Conservation (phyloP, 2,888 invertebrate genomes). For the Stegophylla sp. region DNA sequence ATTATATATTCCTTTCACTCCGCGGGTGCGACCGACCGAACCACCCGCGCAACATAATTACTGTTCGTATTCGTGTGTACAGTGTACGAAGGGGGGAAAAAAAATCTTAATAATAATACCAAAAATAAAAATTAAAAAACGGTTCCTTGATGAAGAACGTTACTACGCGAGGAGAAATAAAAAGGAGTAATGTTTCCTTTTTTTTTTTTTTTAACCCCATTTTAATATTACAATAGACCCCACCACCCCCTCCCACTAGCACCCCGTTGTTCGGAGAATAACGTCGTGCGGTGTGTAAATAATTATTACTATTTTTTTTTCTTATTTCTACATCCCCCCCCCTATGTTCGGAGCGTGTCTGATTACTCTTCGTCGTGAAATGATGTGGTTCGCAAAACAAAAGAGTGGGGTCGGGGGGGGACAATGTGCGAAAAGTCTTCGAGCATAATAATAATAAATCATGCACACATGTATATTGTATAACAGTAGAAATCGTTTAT, state of each 20-base stretch:
- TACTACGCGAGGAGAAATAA: neutral
- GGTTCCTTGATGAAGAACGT: slow-evolving; percentile 7
- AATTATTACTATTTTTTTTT: neutral
- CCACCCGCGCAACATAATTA: slow-evolving; percentile 5
- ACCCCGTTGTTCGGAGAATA: neutral
- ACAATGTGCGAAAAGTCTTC: slow-evolving; percentile 3
- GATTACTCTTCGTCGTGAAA: neutral
- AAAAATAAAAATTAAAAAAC: neutral
- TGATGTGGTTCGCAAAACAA: neutral
- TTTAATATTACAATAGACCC: slow-evolving; percentile 9
- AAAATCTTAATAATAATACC: no score
- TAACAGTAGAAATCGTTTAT: neutral
- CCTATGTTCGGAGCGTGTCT: neutral
- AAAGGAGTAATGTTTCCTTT: neutral
- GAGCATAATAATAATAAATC: neutral
- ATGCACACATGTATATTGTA: neutral
- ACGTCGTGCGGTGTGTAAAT: neutral
- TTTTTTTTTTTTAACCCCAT: neutral
- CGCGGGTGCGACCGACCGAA: no score
- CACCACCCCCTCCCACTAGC: no score
- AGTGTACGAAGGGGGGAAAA: neutral
- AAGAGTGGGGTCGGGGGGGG: no score
- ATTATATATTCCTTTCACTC: neutral
- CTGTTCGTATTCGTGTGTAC: slow-evolving; percentile 36
- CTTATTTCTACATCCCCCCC: neutral